These are phyloP conservation scores for Osmoderma eremita DNA, from an alignment of 2,888 invertebrate genomes.

Conservation along the genomic window DNA sequence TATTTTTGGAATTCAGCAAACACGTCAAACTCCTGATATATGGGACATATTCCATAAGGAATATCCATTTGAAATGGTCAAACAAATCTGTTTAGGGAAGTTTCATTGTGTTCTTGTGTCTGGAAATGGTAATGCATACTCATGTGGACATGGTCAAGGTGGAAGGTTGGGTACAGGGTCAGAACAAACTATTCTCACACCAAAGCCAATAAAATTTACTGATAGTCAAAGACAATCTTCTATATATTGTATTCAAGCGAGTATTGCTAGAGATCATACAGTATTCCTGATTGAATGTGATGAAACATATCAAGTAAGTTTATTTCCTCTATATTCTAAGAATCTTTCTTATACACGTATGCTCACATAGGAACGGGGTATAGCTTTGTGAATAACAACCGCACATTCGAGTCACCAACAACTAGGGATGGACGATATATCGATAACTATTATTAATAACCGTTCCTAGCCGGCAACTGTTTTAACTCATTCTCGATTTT, in stretches of 20 bases:
- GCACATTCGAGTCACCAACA: too few relatives aligned
- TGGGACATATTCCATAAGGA: conserved; percentile 74
- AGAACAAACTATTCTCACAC: conserved; percentile 69
- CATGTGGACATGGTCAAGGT: conserved; percentile 84
- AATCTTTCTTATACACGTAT: too few relatives aligned
- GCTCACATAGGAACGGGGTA: too few relatives aligned
- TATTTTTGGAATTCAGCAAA: conserved; percentile 80
- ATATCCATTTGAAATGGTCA: conserved; percentile 56
- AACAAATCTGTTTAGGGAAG: conserved; percentile 76
- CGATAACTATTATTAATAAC: too few relatives aligned
- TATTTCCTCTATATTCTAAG: conserved; percentile 31
- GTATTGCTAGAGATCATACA: conserved; percentile 75
- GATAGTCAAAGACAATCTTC: conserved; percentile 54
- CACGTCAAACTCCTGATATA: conserved; percentile 71
- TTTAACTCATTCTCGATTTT: too few relatives aligned
- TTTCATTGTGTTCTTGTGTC: conserved; percentile 80
- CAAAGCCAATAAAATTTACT: conserved; percentile 62
- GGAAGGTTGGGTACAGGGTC: conserved; percentile 78
- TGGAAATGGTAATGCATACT: conserved; percentile 70
- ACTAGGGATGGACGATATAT: too few relatives aligned
- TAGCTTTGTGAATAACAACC: too few relatives aligned
- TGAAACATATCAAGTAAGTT: conserved; percentile 63
- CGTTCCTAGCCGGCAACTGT: too few relatives aligned
- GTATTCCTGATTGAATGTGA: conserved; percentile 73
- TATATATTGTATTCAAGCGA: conserved; percentile 65